Conservation (phyloP, 2,113 vertebrate species). For the Mohoua ochrocephala region DNA sequence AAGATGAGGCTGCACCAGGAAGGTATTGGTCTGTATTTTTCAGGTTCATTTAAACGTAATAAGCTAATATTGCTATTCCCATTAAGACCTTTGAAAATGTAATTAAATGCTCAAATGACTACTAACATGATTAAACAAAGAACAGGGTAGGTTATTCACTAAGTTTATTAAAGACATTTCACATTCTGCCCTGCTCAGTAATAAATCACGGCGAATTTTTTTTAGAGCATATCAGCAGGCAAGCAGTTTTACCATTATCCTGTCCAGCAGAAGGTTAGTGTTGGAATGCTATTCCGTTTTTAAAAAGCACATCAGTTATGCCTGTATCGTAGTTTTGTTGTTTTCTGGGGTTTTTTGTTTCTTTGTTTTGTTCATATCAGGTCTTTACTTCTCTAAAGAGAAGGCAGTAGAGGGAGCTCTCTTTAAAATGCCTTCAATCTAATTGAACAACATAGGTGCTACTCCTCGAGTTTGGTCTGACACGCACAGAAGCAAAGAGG, state of each 20-base stretch:
- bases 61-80: conserved; percentile 58
- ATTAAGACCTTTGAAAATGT: conserved; percentile 60
- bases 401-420: neutral
- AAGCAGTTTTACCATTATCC: conserved; percentile 37
- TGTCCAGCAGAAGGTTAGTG: neutral
- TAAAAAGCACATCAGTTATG: neutral
- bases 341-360: neutral
- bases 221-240: conserved; percentile 14
- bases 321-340: neutral
- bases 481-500: neutral
- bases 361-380: neutral
- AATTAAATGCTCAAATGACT: conserved; percentile 67
- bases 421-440: neutral
- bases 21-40: conserved; percentile 35
- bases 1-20: neutral
- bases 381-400: neutral
- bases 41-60: conserved; percentile 67
- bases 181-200: neutral
- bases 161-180: conserved; percentile 63
- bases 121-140: conserved; percentile 63
- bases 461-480: neutral
- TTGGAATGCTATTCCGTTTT: neutral
- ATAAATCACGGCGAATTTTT: conserved; percentile 57
- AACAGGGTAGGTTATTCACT: conserved; percentile 38
- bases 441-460: neutral